Conservation (phyloP, 2,797 vertebrate species). For the Gadopsis marmoratus region DNA sequence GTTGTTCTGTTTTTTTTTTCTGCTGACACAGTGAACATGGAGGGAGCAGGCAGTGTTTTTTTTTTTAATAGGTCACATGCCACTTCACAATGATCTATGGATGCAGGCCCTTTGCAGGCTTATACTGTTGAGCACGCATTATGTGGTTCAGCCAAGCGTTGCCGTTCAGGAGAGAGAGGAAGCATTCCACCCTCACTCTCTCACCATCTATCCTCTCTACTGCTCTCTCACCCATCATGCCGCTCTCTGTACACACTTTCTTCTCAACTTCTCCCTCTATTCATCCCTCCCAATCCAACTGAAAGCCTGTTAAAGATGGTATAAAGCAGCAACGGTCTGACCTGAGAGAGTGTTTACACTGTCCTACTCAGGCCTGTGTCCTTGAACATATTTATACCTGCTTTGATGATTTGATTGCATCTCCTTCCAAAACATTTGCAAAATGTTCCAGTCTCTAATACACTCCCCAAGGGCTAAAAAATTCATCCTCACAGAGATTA, state of each 20-base stretch:
- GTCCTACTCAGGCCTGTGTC: constrained; percentile 10
- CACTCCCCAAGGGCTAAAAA: background rate
- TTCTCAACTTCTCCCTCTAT: constrained; percentile 27
- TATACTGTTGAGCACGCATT: constrained; percentile 83
- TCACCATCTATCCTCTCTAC: constrained; percentile 43
- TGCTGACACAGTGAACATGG: constrained; percentile 82
- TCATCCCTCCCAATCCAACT: constrained; percentile 30
- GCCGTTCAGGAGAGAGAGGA: constrained; percentile 61
- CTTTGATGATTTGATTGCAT: constrained; percentile 15
- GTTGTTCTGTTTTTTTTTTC: constrained; percentile 80
- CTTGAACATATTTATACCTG: constrained; percentile 19
- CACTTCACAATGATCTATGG: constrained; percentile 86
- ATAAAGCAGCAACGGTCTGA: constrained; percentile 44
- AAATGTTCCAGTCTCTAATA: background rate
- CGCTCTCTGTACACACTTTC: constrained; percentile 31
- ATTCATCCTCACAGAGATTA: background rate
- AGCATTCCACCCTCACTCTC: constrained; percentile 28
- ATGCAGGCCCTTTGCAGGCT: constrained; percentile 75
- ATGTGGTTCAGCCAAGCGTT: constrained; percentile 76
- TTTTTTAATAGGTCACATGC: constrained; percentile 85
- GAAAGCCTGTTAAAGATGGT: constrained; percentile 60
- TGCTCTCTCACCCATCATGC: constrained; percentile 38
- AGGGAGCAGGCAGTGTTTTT: constrained; percentile 58
- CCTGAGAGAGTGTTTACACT: constrained; percentile 2
- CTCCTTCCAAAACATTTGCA: background rate